Conservation (phyloP, 2,797 vertebrate genomes). For the Macropus fuliginosus region DNA sequence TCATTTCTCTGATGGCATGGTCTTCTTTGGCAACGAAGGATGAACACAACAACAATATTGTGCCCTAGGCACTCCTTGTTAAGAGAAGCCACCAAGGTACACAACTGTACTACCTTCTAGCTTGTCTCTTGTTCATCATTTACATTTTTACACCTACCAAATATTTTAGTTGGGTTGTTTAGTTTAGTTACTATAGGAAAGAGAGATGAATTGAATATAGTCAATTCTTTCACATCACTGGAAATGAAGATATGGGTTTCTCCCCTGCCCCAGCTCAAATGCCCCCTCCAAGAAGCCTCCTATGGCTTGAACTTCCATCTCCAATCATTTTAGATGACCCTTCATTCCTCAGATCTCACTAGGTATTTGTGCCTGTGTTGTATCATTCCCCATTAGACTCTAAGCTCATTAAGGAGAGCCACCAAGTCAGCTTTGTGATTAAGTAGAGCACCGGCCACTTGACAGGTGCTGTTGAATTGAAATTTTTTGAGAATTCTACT, state of each 20-base stretch:
- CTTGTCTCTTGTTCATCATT: neutral
- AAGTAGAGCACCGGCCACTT: neutral
- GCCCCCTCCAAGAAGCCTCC: neutral
- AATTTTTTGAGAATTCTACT: neutral
- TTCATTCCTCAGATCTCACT: neutral
- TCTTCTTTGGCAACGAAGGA: no score
- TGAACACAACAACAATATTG: neutral
- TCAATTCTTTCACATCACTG: neutral
- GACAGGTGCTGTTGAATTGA: neutral
- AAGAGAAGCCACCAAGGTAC: neutral
- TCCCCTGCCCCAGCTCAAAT: neutral
- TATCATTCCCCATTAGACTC: neutral
- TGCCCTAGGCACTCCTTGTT: neutral
- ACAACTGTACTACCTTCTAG: neutral
- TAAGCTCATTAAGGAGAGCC: neutral
- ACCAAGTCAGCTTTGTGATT: neutral
- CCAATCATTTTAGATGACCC: neutral
- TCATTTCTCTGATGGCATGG: no score
- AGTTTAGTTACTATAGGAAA: neutral
- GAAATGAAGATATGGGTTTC: neutral
- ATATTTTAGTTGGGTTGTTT: neutral
- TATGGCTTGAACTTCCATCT: neutral
- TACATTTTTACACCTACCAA: neutral
- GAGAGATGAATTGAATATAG: neutral
- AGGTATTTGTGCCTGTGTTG: neutral